Percentiles rank a stretch among this genome's conserved stretches.
Evolutionary conservation across 2,888 invertebrate species (phyloP).

Genomic region (Orchesella flavescens): DNA sequence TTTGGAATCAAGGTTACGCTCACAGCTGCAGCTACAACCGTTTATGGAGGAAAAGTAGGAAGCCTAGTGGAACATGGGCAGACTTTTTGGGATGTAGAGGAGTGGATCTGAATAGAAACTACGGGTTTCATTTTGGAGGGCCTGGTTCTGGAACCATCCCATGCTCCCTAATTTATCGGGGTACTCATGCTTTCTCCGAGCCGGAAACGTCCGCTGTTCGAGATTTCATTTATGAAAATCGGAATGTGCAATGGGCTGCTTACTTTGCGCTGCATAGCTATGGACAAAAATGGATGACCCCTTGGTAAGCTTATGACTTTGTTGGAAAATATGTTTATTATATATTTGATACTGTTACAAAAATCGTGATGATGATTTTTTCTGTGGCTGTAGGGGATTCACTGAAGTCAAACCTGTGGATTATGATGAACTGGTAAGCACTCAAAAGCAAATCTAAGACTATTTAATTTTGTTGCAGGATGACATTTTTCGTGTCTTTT

Average conservation of each 20-base stretch:
- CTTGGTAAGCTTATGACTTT: constrained; percentile 81
- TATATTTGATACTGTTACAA: background rate
- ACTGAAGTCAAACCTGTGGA: constrained; percentile 72
- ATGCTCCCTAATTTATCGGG: constrained; percentile 74
- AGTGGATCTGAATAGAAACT: constrained; percentile 89
- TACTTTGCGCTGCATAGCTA: constrained; percentile 85
- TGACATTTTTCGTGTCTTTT: background rate
- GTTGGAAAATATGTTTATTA: too few relatives aligned
- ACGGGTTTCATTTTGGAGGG: constrained; percentile 90
- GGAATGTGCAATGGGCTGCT: constrained; percentile 73
- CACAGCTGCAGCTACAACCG: constrained; percentile 78
- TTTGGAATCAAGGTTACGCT: constrained; percentile 22
- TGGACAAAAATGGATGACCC: constrained; percentile 87
- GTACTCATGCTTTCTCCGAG: constrained; percentile 79
- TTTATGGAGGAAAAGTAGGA: constrained; percentile 80
- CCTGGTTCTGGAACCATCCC: constrained; percentile 67
- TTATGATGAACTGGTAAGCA: constrained; percentile 72
- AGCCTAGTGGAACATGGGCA: constrained; percentile 72
- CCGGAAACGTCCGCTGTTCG: constrained; percentile 81
- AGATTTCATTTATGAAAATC: constrained; percentile 41
- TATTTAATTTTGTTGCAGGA: background rate
- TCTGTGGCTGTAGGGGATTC: constrained; percentile 81
- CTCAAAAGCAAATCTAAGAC: background rate
- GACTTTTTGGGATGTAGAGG: constrained; percentile 78
- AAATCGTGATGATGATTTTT: background rate